phyloP scores from a whole-genome alignment of 2,113 vertebrate species.

The Coturnix japonica region DNA sequence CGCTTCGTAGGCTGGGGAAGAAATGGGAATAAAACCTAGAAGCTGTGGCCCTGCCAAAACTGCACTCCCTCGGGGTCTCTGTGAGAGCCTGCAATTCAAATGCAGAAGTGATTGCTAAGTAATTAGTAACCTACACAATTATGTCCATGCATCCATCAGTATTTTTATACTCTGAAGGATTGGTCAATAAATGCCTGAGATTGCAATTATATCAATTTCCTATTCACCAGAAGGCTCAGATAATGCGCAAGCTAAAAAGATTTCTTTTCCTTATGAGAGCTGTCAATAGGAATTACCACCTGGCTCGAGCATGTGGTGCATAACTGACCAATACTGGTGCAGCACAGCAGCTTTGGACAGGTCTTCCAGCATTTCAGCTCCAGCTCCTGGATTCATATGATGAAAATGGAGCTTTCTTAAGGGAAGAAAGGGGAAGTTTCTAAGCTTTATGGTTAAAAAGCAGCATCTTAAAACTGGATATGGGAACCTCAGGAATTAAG shows the following conservation, averaged over 20 bases:
- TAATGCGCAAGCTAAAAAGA: background rate
- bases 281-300: background rate
- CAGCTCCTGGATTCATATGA: background rate
- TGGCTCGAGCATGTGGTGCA: fast-evolving
- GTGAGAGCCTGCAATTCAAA: background rate
- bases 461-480: background rate
- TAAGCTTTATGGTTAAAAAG: background rate
- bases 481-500: background rate
- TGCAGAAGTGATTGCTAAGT: constrained; percentile 43
- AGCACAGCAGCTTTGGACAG: background rate
- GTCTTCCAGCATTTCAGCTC: background rate
- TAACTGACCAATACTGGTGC: background rate
- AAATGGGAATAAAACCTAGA: background rate
- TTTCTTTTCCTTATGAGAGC: background rate
- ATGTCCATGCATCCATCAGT: constrained; percentile 10
- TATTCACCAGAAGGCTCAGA: background rate
- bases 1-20: background rate
- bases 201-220: constrained; percentile 2
- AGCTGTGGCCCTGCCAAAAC: background rate
- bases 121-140: constrained; percentile 60
- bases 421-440: background rate
- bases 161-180: constrained; percentile 30
- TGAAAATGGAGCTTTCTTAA: background rate
- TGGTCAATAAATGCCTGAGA: constrained; percentile 31
- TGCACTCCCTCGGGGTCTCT: background rate